Percentiles rank a stretch among this genome's conserved stretches.
phyloP scores from a whole-genome alignment of 1,140 invertebrate genomes.

The Carposina sasakii region DNA sequence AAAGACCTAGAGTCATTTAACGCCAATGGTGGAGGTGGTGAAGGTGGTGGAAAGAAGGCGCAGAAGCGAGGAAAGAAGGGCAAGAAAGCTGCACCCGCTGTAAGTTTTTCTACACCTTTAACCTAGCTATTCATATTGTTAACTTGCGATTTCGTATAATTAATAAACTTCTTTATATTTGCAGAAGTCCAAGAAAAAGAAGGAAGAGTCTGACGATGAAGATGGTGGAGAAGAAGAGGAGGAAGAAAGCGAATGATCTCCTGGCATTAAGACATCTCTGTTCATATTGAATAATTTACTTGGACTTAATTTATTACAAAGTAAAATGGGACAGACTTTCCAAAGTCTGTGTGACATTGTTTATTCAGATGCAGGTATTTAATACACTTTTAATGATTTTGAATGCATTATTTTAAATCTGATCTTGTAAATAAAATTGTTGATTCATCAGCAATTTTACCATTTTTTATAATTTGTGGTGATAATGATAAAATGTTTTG shows the following conservation, averaged over 20 bases:
- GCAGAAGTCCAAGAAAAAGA: constrained; percentile 72
- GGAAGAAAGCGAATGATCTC: constrained; percentile 73
- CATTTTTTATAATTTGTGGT: constrained; percentile 21
- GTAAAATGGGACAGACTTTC: constrained; percentile 68
- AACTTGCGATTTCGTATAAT: background rate
- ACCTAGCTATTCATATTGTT: background rate
- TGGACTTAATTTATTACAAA: constrained; percentile 74
- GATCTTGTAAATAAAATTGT: constrained; percentile 11
- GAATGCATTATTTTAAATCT: constrained; percentile 28
- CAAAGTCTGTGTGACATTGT: constrained; percentile 60
- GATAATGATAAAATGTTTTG: constrained; percentile 40
- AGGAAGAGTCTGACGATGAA: constrained; percentile 71
- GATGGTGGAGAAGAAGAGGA: constrained; percentile 66
- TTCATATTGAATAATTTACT: constrained; percentile 74
- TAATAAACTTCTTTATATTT: constrained; percentile 15
- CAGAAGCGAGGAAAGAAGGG: constrained; percentile 71
- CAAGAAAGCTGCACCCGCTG: constrained; percentile 67
- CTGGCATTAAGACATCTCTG: constrained; percentile 55
- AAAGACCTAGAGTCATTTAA: constrained; percentile 92
- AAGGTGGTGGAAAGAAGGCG: constrained; percentile 70
- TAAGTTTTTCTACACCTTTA: constrained; percentile 31
- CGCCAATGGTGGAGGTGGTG: constrained; percentile 76
- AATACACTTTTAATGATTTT: constrained; percentile 15
- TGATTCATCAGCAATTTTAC: constrained; percentile 3
- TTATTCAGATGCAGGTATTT: constrained; percentile 12